Base-by-base conservation (phyloP, 1,140 invertebrate species). In the Fopius arisanus region DNA sequence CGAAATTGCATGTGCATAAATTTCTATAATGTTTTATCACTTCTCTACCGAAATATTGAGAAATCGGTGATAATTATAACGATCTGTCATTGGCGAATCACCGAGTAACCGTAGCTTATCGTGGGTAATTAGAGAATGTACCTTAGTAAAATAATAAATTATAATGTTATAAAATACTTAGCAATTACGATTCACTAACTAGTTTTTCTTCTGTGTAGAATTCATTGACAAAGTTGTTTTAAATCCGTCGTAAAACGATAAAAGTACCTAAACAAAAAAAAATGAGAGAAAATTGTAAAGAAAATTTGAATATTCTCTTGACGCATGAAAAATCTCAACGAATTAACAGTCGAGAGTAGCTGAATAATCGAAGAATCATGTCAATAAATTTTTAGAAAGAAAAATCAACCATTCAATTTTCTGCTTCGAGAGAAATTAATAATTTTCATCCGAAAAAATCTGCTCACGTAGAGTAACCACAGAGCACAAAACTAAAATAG, bases 61-160 rank as follows among this genome's bases (percentile, higher is more conserved):
- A 2, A 59, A 59, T 28, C 23, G 54, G 43, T 48, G 54, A 59
- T 12, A 26, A 59, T 12, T 51, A 51, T 59, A 59, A 3, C 14
- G 54, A 26, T 59, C 5, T 59, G 19, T 59, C 23, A 59, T 59
- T 28, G 21, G 23, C 23, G 26, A 37, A 59, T 59, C 54, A 59
- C 54, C 23, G 54, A 59, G 23, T 59, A 59, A 26, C 7, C 43
- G 43, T 59, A 59, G 54, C 54, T 59, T 59, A 59, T 59, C 54
- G 23, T 59, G 54, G 19, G 23, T 26, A 59, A 59, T 59, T 59
- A 59, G 54, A 23, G 54, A 48, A 59, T 59, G 54, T 59, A 59
- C 23, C 19, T 59, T 28, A 59, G 23, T 59, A 59, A 28, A 14
- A 26, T 59, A 21, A 59, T 59, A 21, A 59, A 19, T 59, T 19